Evolutionary conservation across 2,797 vertebrate species (phyloP), one percentile per base, ranked within the genome.

Genomic region (Pantherophis vulpinus): DNA sequence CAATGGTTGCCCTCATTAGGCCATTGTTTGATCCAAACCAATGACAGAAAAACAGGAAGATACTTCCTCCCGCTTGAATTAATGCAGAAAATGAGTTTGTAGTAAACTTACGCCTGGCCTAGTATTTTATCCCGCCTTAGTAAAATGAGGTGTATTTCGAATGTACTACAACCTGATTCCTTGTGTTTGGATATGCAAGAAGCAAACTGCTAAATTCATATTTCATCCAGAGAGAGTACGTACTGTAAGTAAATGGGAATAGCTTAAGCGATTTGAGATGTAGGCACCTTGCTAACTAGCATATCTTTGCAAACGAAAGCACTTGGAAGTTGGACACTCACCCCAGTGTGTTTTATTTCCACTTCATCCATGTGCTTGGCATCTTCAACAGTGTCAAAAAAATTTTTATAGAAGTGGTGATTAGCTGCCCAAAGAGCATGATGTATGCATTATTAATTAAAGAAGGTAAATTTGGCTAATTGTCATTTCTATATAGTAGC

Each of bases 381-480:
- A 97, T 92, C 97, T 97, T 96, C 97, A 95, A 95, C 94, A 91
- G 96, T 96, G 97, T 98, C 97, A 97, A 96, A 97, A 97, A 94
- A 98, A 97, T 97, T n/a, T n/a, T n/a, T 97, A 97, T 98, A 97
- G 97, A 96, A 93, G 96, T 97, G 97, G 97, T 98, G 98, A 98
- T 98, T 98, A 98, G 97, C 97, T 97, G 97, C 97, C 98, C 98
- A 98, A 98, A 97, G 98, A 98, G 98, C 98, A 98, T 98, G 97
- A 98, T 98, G 96, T 98, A 98, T 99, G 98, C 98, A 99, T 99
- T 98, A 99, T 98, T 99, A 99, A 99, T 99, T 98, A 99, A 98
- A 96, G 98, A 98, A 99, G 98, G 99, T 99, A 98, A 98, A 98
- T 98, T 98, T 98, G 98, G 97, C 98, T 98, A 98, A 98, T 98